These are phyloP conservation scores for Oligia fasciuncula DNA, from an alignment of 2,888 invertebrate genomes.

Conservation along the genomic window DNA sequence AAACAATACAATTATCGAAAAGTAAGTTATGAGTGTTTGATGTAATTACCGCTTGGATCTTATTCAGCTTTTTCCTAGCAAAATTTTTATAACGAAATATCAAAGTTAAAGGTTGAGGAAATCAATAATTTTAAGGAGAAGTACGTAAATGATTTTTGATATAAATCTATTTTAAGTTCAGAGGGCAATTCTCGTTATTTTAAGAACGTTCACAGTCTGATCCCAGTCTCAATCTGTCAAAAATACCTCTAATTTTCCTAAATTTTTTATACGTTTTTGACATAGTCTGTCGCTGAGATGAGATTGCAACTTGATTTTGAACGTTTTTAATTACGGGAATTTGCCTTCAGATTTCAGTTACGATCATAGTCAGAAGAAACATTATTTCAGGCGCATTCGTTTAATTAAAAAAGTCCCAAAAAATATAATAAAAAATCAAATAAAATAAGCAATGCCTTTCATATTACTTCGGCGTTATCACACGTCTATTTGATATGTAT, in stretches of 20 bases:
- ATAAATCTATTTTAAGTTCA: conserved; percentile 13
- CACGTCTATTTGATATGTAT: conserved; percentile 56
- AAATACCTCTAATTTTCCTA: neutral
- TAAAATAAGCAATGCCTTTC: conserved; percentile 42
- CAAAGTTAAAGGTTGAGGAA: neutral
- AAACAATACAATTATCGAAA: neutral
- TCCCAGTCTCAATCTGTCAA: neutral
- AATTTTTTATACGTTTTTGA: no score
- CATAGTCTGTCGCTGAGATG: no score
- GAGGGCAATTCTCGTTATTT: neutral
- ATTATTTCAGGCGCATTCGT: neutral
- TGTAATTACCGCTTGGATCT: conserved; percentile 28
- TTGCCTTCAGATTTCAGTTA: neutral
- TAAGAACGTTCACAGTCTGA: neutral
- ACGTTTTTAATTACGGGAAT: no score
- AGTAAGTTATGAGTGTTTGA: neutral
- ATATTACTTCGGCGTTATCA: conserved; percentile 44
- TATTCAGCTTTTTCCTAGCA: neutral
- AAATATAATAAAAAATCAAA: conserved; percentile 3
- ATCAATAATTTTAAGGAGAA: neutral
- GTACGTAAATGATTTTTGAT: neutral
- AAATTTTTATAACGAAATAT: neutral
- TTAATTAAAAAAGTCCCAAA: neutral
- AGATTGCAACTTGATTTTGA: no score
- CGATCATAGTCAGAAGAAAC: neutral